Evolutionary conservation across 2,888 invertebrate genomes (phyloP).

Genomic region (Lycophotia porphyrea): DNA sequence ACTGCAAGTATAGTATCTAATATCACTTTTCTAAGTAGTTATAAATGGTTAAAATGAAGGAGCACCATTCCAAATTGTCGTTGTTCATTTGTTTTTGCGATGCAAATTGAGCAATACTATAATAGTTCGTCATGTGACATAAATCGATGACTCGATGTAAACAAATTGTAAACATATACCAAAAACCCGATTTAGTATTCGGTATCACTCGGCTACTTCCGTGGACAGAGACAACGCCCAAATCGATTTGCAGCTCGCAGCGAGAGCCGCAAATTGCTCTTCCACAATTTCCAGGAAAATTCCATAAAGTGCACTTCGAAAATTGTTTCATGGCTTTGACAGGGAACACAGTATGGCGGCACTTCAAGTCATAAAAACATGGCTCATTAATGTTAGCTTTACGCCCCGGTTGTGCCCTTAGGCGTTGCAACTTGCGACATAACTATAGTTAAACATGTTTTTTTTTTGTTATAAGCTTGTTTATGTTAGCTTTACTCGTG

Average conservation of each 20-base stretch:
- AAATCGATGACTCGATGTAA: too few relatives aligned
- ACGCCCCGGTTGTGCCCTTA: not conserved
- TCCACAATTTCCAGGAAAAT: conserved; percentile 22
- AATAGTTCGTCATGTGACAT: not conserved
- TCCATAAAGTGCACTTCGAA: conserved; percentile 21
- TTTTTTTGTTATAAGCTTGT: too few relatives aligned
- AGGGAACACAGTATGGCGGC: conserved; percentile 7
- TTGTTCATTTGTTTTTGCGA: not conserved
- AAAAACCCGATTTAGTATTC: not conserved
- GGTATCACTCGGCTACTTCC: conserved; percentile 4
- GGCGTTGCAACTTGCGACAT: not conserved
- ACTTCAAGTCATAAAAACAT: conserved; percentile 1
- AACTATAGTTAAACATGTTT: too few relatives aligned
- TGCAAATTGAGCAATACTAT: not conserved
- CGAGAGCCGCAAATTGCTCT: conserved; percentile 10
- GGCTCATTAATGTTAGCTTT: conserved; percentile 13
- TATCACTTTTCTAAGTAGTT: not conserved
- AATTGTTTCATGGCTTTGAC: conserved; percentile 30
- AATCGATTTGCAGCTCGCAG: conserved; percentile 36
- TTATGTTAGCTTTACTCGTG: not conserved
- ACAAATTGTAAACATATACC: not conserved
- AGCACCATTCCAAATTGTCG: conserved; percentile 7
- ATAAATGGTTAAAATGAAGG: not conserved
- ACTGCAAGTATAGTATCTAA: too few relatives aligned
- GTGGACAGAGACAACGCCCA: conserved; percentile 29